Evolutionary conservation across 2,113 vertebrate species (phyloP).

Genomic region (Atlantisia rogersi): DNA sequence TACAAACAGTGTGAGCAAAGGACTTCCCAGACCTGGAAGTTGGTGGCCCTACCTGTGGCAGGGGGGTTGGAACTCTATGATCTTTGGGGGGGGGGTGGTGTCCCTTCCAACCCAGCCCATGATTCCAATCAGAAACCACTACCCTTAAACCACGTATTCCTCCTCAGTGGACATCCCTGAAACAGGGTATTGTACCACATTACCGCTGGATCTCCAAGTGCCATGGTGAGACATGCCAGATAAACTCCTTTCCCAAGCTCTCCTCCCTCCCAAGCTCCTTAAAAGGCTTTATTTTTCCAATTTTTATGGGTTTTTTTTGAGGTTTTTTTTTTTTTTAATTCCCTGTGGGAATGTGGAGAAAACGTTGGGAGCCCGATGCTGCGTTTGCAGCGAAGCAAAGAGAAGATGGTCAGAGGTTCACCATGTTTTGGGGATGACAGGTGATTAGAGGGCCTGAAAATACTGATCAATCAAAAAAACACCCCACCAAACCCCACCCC

Average conservation of each 20-base stretch:
- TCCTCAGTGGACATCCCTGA: neutral
- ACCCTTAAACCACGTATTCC: accelerated
- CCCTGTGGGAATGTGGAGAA: neutral
- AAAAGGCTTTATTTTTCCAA: neutral
- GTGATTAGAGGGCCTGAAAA: neutral
- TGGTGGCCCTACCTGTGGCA: too few relatives aligned
- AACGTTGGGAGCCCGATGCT: neutral
- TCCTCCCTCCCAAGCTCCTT: neutral
- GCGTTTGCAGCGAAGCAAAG: neutral
- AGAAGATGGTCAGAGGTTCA: neutral
- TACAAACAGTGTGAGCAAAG: neutral
- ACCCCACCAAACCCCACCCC: neutral
- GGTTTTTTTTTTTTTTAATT: neutral
- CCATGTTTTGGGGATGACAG: accelerated
- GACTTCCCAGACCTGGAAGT: neutral
- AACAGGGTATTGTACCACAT: neutral
- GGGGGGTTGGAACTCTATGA: too few relatives aligned
- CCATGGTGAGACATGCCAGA: accelerated
- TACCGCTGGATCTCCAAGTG: neutral
- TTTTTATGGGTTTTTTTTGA: too few relatives aligned
- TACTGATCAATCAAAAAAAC: neutral
- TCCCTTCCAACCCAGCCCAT: too few relatives aligned
- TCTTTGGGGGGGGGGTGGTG: too few relatives aligned
- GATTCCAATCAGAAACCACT: neutral
- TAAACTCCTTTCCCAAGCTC: neutral